Base-by-base conservation (phyloP, 2,888 invertebrate species). In the Mechanitis mazaeus region DNA sequence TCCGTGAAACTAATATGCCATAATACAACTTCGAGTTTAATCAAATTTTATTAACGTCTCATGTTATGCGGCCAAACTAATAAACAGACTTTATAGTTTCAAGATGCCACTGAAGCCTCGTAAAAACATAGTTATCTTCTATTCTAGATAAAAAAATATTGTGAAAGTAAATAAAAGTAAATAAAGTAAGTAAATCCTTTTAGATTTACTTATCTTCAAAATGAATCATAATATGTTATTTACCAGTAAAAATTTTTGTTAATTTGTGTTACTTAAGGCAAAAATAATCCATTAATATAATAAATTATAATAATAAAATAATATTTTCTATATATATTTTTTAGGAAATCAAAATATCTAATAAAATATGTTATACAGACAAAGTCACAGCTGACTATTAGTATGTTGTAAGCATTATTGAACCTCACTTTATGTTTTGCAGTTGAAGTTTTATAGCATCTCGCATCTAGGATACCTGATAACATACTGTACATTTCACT, bases 391-490 rank as follows among this genome's bases (percentile, higher is more conserved):
- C 31, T 50, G 50, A n/a, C 7, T 3, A 11, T 31, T 50, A 50
- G 31, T 50, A 3, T 50, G 31, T 31, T 31, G 50, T 50, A 31
- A 31, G 31, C n/a, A 31, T 31, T 50, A 50, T 50, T 50, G 50
- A 50, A 9, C 31, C 31, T 31, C 5, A 56, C 42, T 65, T 64
- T 59, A 64, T 54, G 57, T 55, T 56, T 55, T 45, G 20, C 59
- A 59, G 63, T 50, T 61, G 64, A 61, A 65, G 59, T 65, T 65
- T 65, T 61, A 65, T 59, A 61, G 57, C 50, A 60, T 55, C 60
- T 63, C 56, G 58, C 60, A 65, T 63, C 59, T 54, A 56, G 59
- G 61, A 64, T 31, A 31, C 50, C 31, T 50, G 50, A 50, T 50
- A 50, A 31, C 31, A 50, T 11, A 50, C 9, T 50, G 31, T 50